phyloP scores from a whole-genome alignment of 2,113 vertebrate genomes.

The Spea bombifrons region DNA sequence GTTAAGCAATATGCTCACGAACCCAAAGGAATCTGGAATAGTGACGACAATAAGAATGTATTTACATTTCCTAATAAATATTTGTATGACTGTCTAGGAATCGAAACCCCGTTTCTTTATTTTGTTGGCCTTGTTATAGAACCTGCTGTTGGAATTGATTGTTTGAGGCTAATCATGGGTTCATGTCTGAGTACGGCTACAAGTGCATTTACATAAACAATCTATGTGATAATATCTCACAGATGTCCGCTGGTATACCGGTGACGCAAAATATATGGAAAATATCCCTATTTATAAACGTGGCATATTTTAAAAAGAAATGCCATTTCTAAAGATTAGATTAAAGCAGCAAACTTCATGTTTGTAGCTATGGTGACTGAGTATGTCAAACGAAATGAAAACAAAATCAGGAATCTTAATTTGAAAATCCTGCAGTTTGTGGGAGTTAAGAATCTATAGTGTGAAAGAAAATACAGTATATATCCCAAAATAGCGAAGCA shows the following conservation, averaged over 20 bases:
- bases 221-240: constrained; percentile 1
- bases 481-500: constrained; percentile 16
- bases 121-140: constrained; percentile 5
- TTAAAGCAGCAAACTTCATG: neutral
- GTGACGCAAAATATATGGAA: neutral
- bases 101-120: neutral
- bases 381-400: neutral
- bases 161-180: neutral
- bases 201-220: constrained; percentile 33
- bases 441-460: neutral
- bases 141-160: neutral
- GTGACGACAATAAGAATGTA: neutral
- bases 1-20: constrained; percentile 10
- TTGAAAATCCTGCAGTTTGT: neutral
- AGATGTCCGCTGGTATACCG: constrained; percentile 11
- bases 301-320: neutral
- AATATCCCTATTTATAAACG: neutral
- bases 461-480: neutral
- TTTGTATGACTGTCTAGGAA: neutral
- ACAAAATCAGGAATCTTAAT: neutral
- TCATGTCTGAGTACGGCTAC: neutral
- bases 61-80: neutral
- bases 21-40: neutral
- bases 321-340: constrained; percentile 12
- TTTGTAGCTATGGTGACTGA: neutral